A percentile compares a stretch with the other conserved stretches of the same genome.
Conservation (phyloP, 2,888 invertebrate genomes). For the Heliconius aoede region DNA sequence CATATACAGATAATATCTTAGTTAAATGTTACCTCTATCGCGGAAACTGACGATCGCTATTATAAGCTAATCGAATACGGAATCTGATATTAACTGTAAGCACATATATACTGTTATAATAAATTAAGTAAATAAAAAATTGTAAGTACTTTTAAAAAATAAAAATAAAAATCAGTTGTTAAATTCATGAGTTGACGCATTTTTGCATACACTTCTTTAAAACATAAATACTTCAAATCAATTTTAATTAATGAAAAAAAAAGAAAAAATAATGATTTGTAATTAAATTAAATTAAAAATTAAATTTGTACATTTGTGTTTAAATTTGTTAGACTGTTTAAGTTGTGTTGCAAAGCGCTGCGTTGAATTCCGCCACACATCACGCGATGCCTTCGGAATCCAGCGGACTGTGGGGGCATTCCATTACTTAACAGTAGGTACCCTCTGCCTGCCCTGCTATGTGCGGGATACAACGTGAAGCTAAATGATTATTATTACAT, state of each 20-base stretch:
- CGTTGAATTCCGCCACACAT: too few species aligned
- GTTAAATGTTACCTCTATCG: neutral
- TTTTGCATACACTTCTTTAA: neutral
- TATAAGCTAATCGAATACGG: slow-evolving; percentile 8
- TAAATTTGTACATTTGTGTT: neutral
- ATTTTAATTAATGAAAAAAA: neutral
- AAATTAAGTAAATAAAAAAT: neutral
- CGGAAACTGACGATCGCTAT: slow-evolving; percentile 9
- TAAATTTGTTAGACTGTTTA: too few species aligned
- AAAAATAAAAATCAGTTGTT: neutral
- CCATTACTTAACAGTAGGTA: too few species aligned
- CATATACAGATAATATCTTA: neutral
- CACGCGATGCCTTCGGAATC: too few species aligned
- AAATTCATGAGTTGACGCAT: too few species aligned
- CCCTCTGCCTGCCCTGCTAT: too few species aligned
- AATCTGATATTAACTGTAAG: neutral
- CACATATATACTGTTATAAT: neutral
- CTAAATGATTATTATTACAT: too few species aligned
- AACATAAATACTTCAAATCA: neutral
- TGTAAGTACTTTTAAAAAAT: neutral
- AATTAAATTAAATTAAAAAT: too few species aligned
- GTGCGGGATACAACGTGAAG: too few species aligned
- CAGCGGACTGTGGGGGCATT: too few species aligned
- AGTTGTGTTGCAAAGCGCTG: too few species aligned
- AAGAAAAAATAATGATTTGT: too few species aligned